A percentile compares a stretch with the other conserved stretches of the same genome.
phyloP scores from a whole-genome alignment of 1,140 invertebrate genomes.

The Pogonognathellus flavescens region DNA sequence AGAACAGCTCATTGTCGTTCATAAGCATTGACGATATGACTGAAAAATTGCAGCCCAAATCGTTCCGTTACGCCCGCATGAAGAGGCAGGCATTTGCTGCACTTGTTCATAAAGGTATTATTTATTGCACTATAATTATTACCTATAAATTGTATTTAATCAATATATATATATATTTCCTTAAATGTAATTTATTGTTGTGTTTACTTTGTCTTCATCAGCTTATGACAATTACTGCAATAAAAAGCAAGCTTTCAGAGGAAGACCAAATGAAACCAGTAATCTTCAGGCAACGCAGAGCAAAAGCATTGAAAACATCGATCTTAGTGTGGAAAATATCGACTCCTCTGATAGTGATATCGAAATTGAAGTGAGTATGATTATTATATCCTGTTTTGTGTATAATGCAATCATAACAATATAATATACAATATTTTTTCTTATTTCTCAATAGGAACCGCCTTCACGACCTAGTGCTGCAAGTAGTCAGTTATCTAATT shows the following conservation, averaged over 20 bases:
- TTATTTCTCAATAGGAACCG: constrained; percentile 8
- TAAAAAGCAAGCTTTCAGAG: background rate
- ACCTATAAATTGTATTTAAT: background rate
- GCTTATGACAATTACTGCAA: constrained; percentile 28
- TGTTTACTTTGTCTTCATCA: background rate
- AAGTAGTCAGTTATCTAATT: background rate
- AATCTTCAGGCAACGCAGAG: background rate
- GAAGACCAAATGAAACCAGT: background rate
- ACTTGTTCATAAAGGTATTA: constrained; percentile 50
- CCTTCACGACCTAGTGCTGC: background rate
- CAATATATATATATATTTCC: background rate
- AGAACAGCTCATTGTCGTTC: constrained; percentile 69
- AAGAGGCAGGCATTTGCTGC: constrained; percentile 48
- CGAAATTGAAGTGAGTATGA: constrained; percentile 47
- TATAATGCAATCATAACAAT: too few relatives aligned
- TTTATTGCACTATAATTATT: background rate
- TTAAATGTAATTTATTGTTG: background rate
- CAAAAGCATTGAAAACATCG: background rate
- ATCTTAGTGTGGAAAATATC: background rate
- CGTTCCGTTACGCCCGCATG: constrained; percentile 44
- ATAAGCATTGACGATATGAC: constrained; percentile 83
- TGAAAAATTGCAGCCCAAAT: constrained; percentile 50
- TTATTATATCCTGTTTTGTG: too few relatives aligned
- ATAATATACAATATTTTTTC: too few relatives aligned
- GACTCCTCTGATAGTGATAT: constrained; percentile 56